A percentile compares a stretch with the other conserved stretches of the same genome.
Conservation (phyloP, 2,797 vertebrate species). For the Hyperoplus immaculatus region DNA sequence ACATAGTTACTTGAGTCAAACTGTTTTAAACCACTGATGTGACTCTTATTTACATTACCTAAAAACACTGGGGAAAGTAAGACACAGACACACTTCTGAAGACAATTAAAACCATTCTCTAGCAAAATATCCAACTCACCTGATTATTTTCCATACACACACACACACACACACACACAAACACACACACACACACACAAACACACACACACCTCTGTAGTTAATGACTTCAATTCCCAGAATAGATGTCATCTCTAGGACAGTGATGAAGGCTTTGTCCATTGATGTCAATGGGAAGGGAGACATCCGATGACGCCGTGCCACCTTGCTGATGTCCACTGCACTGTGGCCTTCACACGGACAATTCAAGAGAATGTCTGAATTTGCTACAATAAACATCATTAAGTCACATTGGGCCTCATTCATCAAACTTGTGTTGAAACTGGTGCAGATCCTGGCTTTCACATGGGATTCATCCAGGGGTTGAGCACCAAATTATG, state of each 20-base stretch:
- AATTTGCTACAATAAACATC: neutral
- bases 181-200: conserved; percentile 17
- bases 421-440: too few species aligned
- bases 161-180: conserved; percentile 21
- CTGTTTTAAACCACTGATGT: neutral
- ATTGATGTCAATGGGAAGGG: conserved; percentile 98
- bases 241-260: conserved; percentile 98
- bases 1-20: neutral
- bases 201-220: conserved; percentile 89
- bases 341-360: conserved; percentile 93
- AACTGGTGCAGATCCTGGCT: too few species aligned
- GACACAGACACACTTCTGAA: too few species aligned
- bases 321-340: conserved; percentile 99
- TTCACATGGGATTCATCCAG: too few species aligned
- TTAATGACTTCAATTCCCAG: conserved; percentile 98
- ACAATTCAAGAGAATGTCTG: neutral
- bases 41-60: neutral
- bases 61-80: too few species aligned
- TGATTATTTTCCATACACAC: too few species aligned
- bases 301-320: conserved; percentile 97
- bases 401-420: neutral
- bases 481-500: too few species aligned
- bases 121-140: too few species aligned
- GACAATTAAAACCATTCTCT: too few species aligned
- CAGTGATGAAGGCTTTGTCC: conserved; percentile 99